Conservation (phyloP, 92 coral and sea anemone species). For the Epizoanthus rinbou region DNA sequence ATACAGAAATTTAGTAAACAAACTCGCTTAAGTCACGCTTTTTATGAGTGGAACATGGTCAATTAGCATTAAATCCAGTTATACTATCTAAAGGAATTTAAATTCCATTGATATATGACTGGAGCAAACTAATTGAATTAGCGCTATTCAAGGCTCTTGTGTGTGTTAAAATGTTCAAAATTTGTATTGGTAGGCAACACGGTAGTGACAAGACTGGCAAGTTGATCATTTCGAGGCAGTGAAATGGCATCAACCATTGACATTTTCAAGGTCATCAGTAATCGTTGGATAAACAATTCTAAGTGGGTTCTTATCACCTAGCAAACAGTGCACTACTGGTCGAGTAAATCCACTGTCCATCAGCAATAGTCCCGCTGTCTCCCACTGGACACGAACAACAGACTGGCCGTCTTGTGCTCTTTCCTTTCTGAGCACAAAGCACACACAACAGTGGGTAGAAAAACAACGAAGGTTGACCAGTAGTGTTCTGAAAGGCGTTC, state of each 20-base stretch:
- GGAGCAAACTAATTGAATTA: constrained; percentile 7
- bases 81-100: constrained; percentile 8
- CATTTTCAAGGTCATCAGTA: not conserved
- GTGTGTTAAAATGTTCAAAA: not conserved
- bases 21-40: constrained; percentile 31
- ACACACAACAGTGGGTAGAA: not conserved
- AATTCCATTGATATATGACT: not conserved
- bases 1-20: constrained; percentile 21
- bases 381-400: constrained; percentile 6
- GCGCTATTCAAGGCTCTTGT: not conserved
- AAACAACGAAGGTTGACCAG: constrained; percentile 12
- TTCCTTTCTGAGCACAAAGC: not conserved
- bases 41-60: constrained; percentile 36
- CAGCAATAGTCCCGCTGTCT: constrained; percentile 32
- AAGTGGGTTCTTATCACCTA: constrained; percentile 21
- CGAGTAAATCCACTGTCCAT: constrained; percentile 1
- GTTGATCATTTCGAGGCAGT: not conserved
- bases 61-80: constrained; percentile 31
- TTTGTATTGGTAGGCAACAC: too few species aligned
- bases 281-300: not conserved
- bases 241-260: not conserved
- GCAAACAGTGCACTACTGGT: not conserved
- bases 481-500: not conserved
- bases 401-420: not conserved
- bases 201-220: too few species aligned